These are phyloP conservation scores for Chionis minor DNA, from an alignment of 2,113 vertebrate species.

Conservation along the genomic window DNA sequence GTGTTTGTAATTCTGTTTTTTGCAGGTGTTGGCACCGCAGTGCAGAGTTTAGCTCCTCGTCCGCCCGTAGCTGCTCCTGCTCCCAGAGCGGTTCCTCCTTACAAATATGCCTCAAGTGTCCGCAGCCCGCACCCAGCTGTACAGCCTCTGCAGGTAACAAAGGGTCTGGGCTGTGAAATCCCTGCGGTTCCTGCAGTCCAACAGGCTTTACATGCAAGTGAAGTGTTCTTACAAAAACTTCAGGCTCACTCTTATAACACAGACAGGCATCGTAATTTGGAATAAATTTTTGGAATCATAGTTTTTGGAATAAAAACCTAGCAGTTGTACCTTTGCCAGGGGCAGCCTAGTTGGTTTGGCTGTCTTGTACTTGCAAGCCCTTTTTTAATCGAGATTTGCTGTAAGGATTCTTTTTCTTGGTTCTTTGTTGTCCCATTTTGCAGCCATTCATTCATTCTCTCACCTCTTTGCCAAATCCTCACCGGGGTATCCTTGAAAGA, in stretches of 20 bases:
- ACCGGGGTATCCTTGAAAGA: neutral
- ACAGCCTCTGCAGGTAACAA: constrained; percentile 89
- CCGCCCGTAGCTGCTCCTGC: constrained; percentile 82
- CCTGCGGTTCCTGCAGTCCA: neutral
- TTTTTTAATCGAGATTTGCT: neutral
- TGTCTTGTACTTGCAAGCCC: neutral
- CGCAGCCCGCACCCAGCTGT: constrained; percentile 90
- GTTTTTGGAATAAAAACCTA: neutral
- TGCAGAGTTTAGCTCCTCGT: constrained; percentile 85
- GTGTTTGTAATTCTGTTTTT: neutral
- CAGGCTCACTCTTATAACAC: neutral
- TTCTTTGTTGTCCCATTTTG: neutral
- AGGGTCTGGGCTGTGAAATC: neutral
- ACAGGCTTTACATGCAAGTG: neutral
- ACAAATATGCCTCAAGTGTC: constrained; percentile 91
- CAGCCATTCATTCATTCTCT: neutral
- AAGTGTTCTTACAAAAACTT: neutral
- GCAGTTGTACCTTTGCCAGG: neutral
- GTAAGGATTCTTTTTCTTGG: neutral
- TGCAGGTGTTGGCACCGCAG: constrained; percentile 74
- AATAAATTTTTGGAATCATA: neutral
- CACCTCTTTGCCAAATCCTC: neutral
- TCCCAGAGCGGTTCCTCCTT: constrained; percentile 89
- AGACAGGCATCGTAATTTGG: neutral
- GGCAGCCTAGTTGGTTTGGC: neutral